Evolutionary conservation across 2,888 invertebrate genomes (phyloP).

Genomic region (Neocrepidodera transversa): DNA sequence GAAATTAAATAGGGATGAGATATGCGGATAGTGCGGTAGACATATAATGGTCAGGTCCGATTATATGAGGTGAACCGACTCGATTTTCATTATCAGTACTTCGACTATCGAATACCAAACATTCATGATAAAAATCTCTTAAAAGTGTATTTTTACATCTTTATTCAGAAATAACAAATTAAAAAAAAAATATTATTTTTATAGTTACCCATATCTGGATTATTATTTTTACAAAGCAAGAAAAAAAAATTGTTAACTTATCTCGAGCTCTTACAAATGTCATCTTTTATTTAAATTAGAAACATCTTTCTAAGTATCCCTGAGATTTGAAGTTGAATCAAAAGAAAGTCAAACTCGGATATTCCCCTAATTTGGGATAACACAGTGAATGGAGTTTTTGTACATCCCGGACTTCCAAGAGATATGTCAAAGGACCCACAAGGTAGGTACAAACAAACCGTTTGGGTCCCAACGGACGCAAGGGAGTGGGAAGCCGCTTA

Average conservation of each 20-base stretch:
- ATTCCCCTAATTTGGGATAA: constrained; percentile 6
- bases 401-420: background rate
- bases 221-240: too few species aligned
- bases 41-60: constrained; percentile 21
- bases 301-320: too few species aligned
- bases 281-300: too few species aligned
- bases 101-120: background rate
- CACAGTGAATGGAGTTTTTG: constrained; percentile 10
- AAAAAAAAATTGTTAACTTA: too few species aligned
- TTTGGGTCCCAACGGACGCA: constrained; percentile 10
- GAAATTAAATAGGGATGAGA: constrained; percentile 45
- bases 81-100: constrained; percentile 7
- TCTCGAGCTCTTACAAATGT: too few species aligned
- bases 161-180: too few species aligned
- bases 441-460: constrained; percentile 16
- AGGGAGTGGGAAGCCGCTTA: background rate
- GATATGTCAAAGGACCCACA: constrained; percentile 13
- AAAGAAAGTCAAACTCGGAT: background rate
- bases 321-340: too few species aligned
- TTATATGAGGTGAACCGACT: constrained; percentile 27
- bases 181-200: too few species aligned
- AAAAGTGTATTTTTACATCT: too few species aligned
- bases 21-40: constrained; percentile 19
- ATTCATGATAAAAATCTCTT: too few species aligned
- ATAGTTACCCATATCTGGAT: too few species aligned